Evolutionary conservation across 2,888 invertebrate genomes (phyloP).

Genomic region (Rotaria sp.): DNA sequence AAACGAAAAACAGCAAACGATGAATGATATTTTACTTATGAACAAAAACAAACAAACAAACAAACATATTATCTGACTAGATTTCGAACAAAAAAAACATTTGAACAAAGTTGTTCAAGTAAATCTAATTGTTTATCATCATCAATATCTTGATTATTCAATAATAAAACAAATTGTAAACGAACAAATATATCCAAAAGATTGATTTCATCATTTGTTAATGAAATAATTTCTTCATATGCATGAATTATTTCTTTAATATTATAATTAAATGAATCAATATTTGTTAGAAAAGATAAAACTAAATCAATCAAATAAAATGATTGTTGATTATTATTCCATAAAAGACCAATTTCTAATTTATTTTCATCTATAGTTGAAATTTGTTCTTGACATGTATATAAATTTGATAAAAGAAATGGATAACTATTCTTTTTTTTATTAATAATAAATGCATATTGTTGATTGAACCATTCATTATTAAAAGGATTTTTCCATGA

Average conservation of each 20-base stretch:
- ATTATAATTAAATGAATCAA: background rate
- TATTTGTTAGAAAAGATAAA: background rate
- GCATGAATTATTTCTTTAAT: background rate
- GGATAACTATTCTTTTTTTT: constrained; percentile 18
- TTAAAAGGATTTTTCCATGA: background rate
- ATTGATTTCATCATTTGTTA: background rate
- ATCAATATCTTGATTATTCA: background rate
- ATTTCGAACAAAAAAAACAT: constrained; percentile 13
- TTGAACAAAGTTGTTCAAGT: background rate
- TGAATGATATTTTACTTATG: background rate
- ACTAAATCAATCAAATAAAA: background rate
- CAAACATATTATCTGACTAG: background rate
- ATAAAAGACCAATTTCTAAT: background rate
- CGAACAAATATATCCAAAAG: background rate
- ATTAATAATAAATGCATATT: background rate
- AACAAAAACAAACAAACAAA: background rate
- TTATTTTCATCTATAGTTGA: background rate
- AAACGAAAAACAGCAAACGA: background rate
- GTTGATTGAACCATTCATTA: background rate
- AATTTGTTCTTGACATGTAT: background rate
- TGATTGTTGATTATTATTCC: background rate
- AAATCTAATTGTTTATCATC: background rate
- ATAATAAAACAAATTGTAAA: background rate
- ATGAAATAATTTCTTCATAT: background rate
- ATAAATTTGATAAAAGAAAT: constrained; percentile 14